These are phyloP conservation scores for Rhizoglyphus robini DNA, from an alignment of 1,140 invertebrate genomes.

Conservation along the genomic window DNA sequence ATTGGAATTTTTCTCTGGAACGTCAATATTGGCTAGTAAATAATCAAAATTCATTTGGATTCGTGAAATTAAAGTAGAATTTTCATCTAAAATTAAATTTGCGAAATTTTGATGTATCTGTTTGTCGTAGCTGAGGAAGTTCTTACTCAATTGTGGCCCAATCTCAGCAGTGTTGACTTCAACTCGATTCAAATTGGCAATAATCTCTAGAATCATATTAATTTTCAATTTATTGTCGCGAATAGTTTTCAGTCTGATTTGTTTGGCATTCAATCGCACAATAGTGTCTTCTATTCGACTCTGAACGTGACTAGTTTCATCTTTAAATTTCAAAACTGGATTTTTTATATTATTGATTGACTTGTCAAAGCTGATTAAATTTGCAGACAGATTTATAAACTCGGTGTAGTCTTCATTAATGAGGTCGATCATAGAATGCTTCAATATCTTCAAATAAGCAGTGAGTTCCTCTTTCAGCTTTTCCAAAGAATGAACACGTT, in stretches of 20 bases:
- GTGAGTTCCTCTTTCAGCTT: conserved; percentile 76
- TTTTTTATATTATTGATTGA: conserved; percentile 59
- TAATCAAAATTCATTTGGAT: conserved; percentile 7
- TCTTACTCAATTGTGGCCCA: background rate
- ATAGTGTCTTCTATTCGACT: background rate
- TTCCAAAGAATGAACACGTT: conserved; percentile 60
- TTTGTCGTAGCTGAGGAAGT: background rate
- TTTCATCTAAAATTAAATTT: background rate
- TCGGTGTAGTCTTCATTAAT: conserved; percentile 95
- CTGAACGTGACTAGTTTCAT: conserved; percentile 46
- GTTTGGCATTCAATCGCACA: background rate
- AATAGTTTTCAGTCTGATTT: background rate
- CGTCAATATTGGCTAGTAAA: background rate
- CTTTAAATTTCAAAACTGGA: conserved; percentile 59
- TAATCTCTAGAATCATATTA: background rate
- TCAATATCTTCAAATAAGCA: conserved; percentile 70
- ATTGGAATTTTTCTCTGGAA: background rate
- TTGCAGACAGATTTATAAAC: conserved; percentile 88
- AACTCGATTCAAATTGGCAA: background rate
- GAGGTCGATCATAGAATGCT: conserved; percentile 84
- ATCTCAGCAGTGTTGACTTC: background rate
- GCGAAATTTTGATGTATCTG: background rate
- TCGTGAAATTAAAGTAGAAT: background rate
- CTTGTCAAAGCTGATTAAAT: conserved; percentile 77
- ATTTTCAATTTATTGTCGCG: conserved; percentile 12